Conservation (phyloP, 2,113 vertebrate genomes). For the Eurypyga helias region DNA sequence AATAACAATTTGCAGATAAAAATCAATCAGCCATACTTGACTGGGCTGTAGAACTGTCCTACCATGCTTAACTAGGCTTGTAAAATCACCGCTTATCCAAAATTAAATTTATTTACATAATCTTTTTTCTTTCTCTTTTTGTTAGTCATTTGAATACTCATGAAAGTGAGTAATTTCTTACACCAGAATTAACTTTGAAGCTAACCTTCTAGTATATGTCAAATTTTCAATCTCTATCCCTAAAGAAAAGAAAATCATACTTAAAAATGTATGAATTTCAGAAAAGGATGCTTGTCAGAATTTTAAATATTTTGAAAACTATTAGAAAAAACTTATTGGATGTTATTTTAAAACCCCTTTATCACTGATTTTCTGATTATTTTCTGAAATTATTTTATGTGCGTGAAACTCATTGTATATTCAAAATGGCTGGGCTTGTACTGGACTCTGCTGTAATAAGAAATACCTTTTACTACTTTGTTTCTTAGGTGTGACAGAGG, state of each 20-base stretch:
- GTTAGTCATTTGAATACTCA: not conserved
- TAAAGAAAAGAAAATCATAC: not conserved
- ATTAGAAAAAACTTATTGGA: not conserved
- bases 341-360: not conserved
- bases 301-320: not conserved
- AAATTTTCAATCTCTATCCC: not conserved
- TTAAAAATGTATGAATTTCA: not conserved
- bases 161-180: not conserved
- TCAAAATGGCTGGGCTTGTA: not conserved
- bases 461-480: not conserved
- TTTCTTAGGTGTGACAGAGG: not conserved
- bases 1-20: constrained; percentile 76
- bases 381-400: not conserved
- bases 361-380: not conserved
- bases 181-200: not conserved
- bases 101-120: not conserved
- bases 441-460: not conserved
- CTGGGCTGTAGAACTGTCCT: constrained; percentile 40
- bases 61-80: constrained; percentile 32
- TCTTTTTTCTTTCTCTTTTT: not conserved
- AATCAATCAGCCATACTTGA: constrained; percentile 72
- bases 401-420: not conserved
- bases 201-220: not conserved
- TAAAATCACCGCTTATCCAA: not conserved
- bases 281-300: not conserved